Conservation (phyloP, 2,888 invertebrate genomes). For the Augochlorella aurata region DNA sequence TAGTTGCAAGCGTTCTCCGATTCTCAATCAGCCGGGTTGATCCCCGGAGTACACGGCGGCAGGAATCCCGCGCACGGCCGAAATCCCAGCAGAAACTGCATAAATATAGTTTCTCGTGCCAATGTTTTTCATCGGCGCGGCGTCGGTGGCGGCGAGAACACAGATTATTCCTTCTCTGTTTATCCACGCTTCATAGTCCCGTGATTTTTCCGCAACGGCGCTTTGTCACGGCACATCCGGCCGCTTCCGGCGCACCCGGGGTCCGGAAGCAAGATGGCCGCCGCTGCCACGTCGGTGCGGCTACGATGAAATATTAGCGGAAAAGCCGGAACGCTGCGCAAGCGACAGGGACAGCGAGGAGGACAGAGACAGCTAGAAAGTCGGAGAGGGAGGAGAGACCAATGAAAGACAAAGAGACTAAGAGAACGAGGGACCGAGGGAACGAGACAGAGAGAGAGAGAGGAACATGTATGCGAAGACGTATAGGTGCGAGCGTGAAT, state of each 20-base stretch:
- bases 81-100: constrained; percentile 49
- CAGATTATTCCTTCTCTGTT: constrained; percentile 69
- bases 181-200: constrained; percentile 77
- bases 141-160: constrained; percentile 45
- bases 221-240: constrained; percentile 80
- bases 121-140: constrained; percentile 49
- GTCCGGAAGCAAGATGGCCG: constrained; percentile 80
- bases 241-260: constrained; percentile 76
- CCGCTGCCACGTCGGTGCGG: constrained; percentile 65
- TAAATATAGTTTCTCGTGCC: constrained; percentile 53
- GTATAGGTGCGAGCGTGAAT: background rate
- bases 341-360: constrained; percentile 26
- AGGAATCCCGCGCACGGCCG: constrained; percentile 15
- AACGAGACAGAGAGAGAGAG: background rate
- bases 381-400: constrained; percentile 4
- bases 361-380: constrained; percentile 2
- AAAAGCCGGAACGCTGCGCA: constrained; percentile 65
- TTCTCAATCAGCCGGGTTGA: constrained; percentile 40
- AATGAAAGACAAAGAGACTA: background rate
- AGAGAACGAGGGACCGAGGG: background rate
- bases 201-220: constrained; percentile 79
- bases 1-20: constrained; percentile 24
- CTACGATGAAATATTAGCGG: constrained; percentile 80
- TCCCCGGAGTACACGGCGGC: constrained; percentile 25
- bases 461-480: no score